Evolutionary conservation across 2,113 vertebrate species (phyloP).

Genomic region (Stictonetta naevosa): DNA sequence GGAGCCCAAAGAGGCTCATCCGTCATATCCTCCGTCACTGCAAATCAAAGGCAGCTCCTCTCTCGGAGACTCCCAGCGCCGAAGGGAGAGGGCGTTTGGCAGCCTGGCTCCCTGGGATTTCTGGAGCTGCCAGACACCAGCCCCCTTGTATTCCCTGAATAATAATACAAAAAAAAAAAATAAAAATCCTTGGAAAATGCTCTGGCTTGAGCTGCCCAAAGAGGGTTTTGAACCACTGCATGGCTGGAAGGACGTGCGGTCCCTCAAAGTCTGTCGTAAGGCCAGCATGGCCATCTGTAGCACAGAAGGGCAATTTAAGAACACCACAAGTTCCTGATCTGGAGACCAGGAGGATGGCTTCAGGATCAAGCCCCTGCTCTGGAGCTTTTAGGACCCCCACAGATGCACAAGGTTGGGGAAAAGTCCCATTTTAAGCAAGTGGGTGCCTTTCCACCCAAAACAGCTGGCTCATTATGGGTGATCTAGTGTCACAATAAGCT

Average conservation of each 20-base stretch:
- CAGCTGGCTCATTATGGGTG: neutral
- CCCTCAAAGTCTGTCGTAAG: neutral
- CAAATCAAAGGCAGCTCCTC: neutral
- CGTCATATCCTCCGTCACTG: neutral
- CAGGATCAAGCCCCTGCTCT: neutral
- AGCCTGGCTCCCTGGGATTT: neutral
- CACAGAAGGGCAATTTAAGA: neutral
- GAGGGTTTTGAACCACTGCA: neutral
- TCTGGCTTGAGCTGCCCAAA: rapidly evolving
- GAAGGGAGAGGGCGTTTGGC: neutral
- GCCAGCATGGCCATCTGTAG: neutral
- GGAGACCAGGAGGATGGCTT: neutral
- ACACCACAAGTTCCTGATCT: neutral
- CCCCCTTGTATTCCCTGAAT: neutral
- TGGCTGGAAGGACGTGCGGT: rapidly evolving
- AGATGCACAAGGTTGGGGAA: neutral
- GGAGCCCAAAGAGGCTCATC: neutral
- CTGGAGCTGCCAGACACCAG: neutral
- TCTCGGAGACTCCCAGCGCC: rapidly evolving
- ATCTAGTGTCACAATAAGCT: neutral
- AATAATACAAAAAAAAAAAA: neutral
- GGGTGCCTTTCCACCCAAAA: rapidly evolving
- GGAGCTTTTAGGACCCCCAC: rapidly evolving
- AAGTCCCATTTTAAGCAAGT: neutral
- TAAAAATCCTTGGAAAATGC: neutral